These are phyloP conservation scores for Phoenoteleia sp. DNA, from an alignment of 2,888 invertebrate species.

Conservation along the genomic window DNA sequence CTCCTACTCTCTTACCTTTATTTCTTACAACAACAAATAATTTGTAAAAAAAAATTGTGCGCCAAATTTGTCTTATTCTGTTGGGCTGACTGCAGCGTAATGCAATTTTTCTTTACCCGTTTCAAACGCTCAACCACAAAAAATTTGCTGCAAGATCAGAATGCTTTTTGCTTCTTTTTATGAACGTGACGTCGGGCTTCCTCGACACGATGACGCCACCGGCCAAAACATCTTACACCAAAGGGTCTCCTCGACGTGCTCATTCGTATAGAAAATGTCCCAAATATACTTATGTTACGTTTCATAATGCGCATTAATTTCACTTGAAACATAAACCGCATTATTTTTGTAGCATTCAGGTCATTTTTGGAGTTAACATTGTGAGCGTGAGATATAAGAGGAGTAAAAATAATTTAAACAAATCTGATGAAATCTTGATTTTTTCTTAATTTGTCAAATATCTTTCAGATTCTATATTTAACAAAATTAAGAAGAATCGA, in stretches of 20 bases:
- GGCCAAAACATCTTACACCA: constrained; percentile 75
- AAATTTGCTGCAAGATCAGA: constrained; percentile 22
- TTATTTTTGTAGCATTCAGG: neutral
- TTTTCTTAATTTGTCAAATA: too few species aligned
- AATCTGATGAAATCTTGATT: too few species aligned
- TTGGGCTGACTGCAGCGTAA: neutral
- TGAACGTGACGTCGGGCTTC: constrained; percentile 75
- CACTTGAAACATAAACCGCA: neutral
- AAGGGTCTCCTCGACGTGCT: constrained; percentile 36
- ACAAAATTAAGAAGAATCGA: too few species aligned
- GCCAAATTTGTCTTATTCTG: neutral
- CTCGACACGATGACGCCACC: constrained; percentile 74
- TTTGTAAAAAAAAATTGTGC: neutral
- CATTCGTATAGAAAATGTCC: constrained; percentile 24
- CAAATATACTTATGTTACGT: constrained; percentile 18
- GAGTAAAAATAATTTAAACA: too few species aligned
- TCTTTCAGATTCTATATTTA: too few species aligned
- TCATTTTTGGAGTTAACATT: neutral
- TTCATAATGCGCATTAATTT: constrained; percentile 14
- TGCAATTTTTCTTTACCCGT: constrained; percentile 2
- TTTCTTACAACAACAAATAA: neutral
- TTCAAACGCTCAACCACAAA: neutral
- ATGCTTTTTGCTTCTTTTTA: constrained; percentile 41
- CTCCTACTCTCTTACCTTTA: neutral
- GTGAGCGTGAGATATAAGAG: neutral